These are phyloP conservation scores for Synergus itoensis DNA, from an alignment of 2,888 invertebrate species.

Conservation along the genomic window DNA sequence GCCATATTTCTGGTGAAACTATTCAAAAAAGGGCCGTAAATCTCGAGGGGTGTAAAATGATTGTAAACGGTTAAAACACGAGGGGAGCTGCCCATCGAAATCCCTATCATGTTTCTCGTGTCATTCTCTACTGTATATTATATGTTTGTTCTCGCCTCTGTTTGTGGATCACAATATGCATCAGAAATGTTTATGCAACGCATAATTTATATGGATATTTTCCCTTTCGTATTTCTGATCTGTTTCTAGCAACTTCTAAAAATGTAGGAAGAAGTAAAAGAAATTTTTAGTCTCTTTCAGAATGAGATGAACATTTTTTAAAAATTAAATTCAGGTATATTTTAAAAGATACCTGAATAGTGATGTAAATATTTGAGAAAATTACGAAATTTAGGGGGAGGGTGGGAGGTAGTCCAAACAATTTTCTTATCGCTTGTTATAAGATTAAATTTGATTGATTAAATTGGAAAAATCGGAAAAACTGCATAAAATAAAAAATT, in stretches of 20 bases:
- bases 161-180: background rate
- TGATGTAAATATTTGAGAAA: too few species aligned
- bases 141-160: background rate
- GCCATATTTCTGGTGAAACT: conserved; percentile 12
- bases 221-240: background rate
- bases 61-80: background rate
- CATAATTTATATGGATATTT: background rate
- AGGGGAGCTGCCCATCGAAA: background rate
- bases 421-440: too few species aligned
- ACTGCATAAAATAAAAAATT: too few species aligned
- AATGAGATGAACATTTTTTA: too few species aligned
- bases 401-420: too few species aligned
- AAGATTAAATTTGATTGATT: too few species aligned
- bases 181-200: background rate
- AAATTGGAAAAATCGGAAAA: too few species aligned
- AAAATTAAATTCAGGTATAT: too few species aligned
- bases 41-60: conserved; percentile 27
- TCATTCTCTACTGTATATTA: background rate
- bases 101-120: background rate
- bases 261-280: too few species aligned
- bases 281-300: too few species aligned
- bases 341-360: too few species aligned
- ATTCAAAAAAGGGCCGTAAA: conserved; percentile 11
- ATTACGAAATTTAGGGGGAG: too few species aligned
- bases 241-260: background rate